These are phyloP conservation scores for Drosophila oshimai DNA, from an alignment of 1,140 invertebrate genomes.

Conservation along the genomic window DNA sequence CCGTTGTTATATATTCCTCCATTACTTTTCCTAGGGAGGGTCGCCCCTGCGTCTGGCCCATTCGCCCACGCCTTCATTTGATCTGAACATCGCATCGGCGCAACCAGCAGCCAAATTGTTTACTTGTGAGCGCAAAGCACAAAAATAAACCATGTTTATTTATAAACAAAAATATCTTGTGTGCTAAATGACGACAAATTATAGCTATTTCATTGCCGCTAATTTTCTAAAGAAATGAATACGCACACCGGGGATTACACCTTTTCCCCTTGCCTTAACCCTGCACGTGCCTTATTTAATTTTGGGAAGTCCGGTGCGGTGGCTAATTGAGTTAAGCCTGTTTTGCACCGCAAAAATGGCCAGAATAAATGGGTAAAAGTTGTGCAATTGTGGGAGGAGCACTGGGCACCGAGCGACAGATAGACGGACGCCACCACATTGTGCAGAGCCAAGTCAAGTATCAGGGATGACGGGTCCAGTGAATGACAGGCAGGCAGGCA, in stretches of 20 bases:
- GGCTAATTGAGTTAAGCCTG: conserved; percentile 56
- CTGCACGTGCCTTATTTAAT: conserved; percentile 39
- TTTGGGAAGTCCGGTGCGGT: conserved; percentile 35
- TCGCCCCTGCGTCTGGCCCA: conserved; percentile 43
- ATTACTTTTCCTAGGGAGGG: conserved; percentile 27
- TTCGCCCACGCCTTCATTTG: conserved; percentile 46
- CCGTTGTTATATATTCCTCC: not conserved
- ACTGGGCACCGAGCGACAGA: conserved; percentile 6
- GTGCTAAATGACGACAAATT: conserved; percentile 66
- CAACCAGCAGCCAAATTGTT: conserved; percentile 29
- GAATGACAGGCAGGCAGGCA: conserved; percentile 15
- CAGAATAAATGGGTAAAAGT: conserved; percentile 10
- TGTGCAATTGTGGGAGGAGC: conserved; percentile 3
- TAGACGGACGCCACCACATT: conserved; percentile 2
- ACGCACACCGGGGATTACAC: not conserved
- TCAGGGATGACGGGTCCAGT: conserved; percentile 34
- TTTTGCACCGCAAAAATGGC: conserved; percentile 28
- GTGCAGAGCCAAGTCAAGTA: conserved; percentile 48
- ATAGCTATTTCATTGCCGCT: conserved; percentile 44
- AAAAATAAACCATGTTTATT: conserved; percentile 48
- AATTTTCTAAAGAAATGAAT: conserved; percentile 44
- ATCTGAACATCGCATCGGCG: conserved; percentile 10
- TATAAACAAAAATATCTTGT: conserved; percentile 57
- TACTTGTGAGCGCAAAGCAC: conserved; percentile 11
- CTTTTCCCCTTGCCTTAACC: not conserved